Conservation (phyloP, 2,797 vertebrate genomes). For the Esox masquinongy region DNA sequence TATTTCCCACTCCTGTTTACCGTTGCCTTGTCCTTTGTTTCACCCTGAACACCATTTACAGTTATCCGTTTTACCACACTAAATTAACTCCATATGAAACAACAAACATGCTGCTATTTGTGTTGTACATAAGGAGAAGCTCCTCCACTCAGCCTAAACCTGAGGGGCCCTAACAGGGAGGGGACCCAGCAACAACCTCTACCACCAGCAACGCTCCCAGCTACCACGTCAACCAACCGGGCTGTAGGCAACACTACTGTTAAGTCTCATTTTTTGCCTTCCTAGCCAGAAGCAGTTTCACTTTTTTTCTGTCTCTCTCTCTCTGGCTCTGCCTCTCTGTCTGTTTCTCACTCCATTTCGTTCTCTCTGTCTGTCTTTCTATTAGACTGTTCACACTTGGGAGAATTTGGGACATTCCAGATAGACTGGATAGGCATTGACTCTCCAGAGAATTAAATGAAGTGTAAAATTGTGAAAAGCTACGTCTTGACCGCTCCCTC, state of each 20-base stretch:
- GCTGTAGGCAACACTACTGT: not conserved
- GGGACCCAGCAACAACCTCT: not conserved
- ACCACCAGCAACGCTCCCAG: not conserved
- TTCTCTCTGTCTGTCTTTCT: conserved; percentile 6
- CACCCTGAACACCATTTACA: conserved; percentile 57
- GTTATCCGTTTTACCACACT: conserved; percentile 48
- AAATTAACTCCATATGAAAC: conserved; percentile 58
- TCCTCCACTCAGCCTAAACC: not conserved
- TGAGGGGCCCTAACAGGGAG: not conserved
- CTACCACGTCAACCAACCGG: not conserved
- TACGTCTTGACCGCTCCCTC: too few relatives aligned
- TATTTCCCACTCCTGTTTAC: conserved; percentile 3
- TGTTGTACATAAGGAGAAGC: conserved; percentile 65
- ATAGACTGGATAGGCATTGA: too few relatives aligned
- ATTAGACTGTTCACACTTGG: not conserved
- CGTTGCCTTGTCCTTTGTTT: conserved; percentile 43
- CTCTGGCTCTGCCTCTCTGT: not conserved
- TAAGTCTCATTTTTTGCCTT: not conserved
- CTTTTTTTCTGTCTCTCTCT: conserved; percentile 9
- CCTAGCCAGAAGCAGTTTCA: conserved; percentile 17
- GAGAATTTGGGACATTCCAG: too few relatives aligned
- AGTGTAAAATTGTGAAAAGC: too few relatives aligned
- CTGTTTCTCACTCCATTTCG: not conserved
- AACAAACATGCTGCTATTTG: conserved; percentile 52
- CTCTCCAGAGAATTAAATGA: too few relatives aligned